A percentile compares a stretch with the other conserved stretches of the same genome.
These are phyloP conservation scores for Torymus auratus DNA, from an alignment of 2,888 invertebrate species.

Conservation along the genomic window DNA sequence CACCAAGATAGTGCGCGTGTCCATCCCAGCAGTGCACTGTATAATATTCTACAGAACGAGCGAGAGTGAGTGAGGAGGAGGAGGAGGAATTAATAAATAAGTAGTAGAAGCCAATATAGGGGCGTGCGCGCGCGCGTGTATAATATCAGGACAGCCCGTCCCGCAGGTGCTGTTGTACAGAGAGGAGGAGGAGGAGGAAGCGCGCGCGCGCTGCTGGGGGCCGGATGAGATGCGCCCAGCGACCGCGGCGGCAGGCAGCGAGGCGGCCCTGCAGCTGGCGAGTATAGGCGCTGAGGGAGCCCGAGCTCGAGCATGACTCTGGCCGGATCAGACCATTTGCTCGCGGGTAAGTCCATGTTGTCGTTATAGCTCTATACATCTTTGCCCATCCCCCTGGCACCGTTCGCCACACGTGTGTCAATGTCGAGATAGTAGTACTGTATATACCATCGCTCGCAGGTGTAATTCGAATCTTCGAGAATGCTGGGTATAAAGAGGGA, in stretches of 20 bases:
- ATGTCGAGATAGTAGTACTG: too few species aligned
- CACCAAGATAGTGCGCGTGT: too few species aligned
- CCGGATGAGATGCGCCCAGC: slow-evolving; percentile 36
- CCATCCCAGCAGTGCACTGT: too few species aligned
- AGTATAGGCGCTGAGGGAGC: slow-evolving; percentile 22
- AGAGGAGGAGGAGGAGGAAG: background rate
- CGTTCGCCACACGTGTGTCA: too few species aligned
- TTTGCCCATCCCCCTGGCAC: too few species aligned
- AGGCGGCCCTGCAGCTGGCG: slow-evolving; percentile 19
- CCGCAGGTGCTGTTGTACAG: background rate
- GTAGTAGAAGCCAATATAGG: too few species aligned
- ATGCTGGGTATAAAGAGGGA: too few species aligned
- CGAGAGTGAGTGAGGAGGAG: too few species aligned
- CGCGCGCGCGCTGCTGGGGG: background rate
- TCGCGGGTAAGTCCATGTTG: slow-evolving; percentile 75
- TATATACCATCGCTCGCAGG: too few species aligned
- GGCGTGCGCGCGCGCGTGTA: background rate
- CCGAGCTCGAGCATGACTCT: slow-evolving; percentile 71
- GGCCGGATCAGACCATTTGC: slow-evolving; percentile 76
- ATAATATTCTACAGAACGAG: too few species aligned
- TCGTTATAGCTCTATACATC: background rate
- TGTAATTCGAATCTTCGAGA: too few species aligned
- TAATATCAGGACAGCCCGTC: background rate
- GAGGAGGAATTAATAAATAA: too few species aligned
- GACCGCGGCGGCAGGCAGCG: slow-evolving; percentile 34